phyloP scores from a whole-genome alignment of 2,888 invertebrate species.

The Cataglyphis livida region DNA sequence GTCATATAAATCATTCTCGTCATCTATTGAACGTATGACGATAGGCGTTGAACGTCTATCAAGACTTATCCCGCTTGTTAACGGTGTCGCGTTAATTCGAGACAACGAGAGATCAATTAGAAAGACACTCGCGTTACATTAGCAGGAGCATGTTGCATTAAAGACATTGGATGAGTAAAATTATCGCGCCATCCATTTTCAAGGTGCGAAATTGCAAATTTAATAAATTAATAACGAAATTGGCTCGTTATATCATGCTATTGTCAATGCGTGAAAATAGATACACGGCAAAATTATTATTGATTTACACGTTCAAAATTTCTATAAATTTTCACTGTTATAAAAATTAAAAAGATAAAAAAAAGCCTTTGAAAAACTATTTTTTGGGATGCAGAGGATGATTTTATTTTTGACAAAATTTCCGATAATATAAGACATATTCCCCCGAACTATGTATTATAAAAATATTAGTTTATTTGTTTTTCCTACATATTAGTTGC shows the following conservation, averaged over 20 bases:
- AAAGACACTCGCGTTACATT: neutral
- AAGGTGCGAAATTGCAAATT: neutral
- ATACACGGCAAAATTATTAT: neutral
- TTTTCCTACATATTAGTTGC: neutral
- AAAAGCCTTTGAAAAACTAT: neutral
- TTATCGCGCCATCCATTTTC: neutral
- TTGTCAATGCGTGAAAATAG: neutral
- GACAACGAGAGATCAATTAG: slow-evolving; percentile 3
- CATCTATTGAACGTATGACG: neutral
- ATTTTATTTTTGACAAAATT: neutral
- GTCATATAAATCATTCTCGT: slow-evolving; percentile 58
- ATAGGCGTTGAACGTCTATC: neutral
- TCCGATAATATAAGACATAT: neutral
- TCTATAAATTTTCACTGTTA: neutral
- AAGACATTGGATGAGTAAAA: neutral
- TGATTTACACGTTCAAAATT: neutral
- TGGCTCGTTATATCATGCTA: neutral
- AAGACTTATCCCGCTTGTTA: slow-evolving; percentile 7
- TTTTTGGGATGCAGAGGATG: neutral
- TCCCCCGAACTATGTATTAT: neutral
- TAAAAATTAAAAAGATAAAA: neutral
- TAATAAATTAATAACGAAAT: slow-evolving; percentile 1
- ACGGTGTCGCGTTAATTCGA: slow-evolving; percentile 8
- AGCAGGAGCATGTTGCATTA: neutral
- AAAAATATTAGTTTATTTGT: neutral